Percentiles rank a stretch among this genome's conserved stretches.
These are phyloP conservation scores for Mamestra brassicae DNA, from an alignment of 2,888 invertebrate species.

Conservation along the genomic window DNA sequence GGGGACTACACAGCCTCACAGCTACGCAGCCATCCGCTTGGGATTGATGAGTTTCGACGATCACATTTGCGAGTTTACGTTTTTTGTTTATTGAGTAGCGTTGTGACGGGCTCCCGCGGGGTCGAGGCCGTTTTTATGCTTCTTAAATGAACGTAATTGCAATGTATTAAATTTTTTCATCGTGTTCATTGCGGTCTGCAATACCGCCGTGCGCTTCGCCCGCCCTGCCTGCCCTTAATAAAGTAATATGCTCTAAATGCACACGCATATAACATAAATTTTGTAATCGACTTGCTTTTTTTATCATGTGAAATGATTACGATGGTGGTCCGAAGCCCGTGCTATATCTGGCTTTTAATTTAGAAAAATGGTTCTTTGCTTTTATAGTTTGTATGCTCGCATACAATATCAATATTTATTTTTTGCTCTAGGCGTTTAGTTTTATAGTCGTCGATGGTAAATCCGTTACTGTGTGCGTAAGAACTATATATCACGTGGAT, in stretches of 20 bases:
- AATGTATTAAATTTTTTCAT: slow-evolving; percentile 86
- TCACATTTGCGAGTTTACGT: slow-evolving; percentile 76
- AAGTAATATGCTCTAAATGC: slow-evolving; percentile 90
- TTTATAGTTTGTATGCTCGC: slow-evolving; percentile 78
- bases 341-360: slow-evolving; percentile 86
- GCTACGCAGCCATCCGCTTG: slow-evolving; percentile 72
- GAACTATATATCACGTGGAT: slow-evolving; percentile 53
- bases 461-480: slow-evolving; percentile 53
- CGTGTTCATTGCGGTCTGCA: slow-evolving; percentile 80
- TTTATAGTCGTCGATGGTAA: slow-evolving; percentile 67
- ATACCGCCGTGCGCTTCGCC: slow-evolving; percentile 82
- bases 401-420: slow-evolving; percentile 82
- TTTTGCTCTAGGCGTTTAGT: slow-evolving; percentile 80
- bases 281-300: slow-evolving; percentile 85
- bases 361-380: slow-evolving; percentile 82
- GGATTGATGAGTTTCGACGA: slow-evolving; percentile 78
- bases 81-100: slow-evolving; percentile 77
- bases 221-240: slow-evolving; percentile 88
- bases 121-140: slow-evolving; percentile 83
- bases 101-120: slow-evolving; percentile 80
- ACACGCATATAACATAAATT: slow-evolving; percentile 90
- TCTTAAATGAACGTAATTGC: slow-evolving; percentile 86
- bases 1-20: slow-evolving; percentile 58
- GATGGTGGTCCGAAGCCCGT: slow-evolving; percentile 85
- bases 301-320: slow-evolving; percentile 88